Conservation (phyloP, 1,140 invertebrate genomes). For the Idris sp. region DNA sequence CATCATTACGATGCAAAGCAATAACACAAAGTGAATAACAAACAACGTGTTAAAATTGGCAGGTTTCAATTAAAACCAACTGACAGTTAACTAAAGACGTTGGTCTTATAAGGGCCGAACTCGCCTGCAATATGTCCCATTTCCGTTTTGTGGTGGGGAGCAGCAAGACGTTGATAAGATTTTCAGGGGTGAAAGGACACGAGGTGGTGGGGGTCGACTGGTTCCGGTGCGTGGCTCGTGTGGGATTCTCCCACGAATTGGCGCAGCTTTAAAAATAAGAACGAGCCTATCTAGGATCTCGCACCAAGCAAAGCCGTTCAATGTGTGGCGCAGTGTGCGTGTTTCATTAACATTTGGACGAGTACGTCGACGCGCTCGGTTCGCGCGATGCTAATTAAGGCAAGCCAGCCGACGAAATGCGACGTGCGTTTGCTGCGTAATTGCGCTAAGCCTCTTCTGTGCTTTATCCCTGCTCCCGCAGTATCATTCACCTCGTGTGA, state of each 20-base stretch:
- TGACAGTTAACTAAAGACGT: too few relatives aligned
- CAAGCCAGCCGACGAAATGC: slow-evolving; percentile 30
- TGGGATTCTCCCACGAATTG: slow-evolving; percentile 77
- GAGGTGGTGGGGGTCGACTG: slow-evolving; percentile 53
- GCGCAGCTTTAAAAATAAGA: slow-evolving; percentile 37
- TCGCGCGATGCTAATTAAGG: slow-evolving; percentile 54
- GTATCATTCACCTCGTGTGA: background rate
- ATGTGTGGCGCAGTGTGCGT: slow-evolving; percentile 34
- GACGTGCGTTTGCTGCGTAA: slow-evolving; percentile 43
- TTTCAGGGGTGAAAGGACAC: slow-evolving; percentile 63
- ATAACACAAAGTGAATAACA: too few relatives aligned
- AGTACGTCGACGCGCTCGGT: slow-evolving; percentile 53
- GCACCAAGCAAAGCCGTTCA: slow-evolving; percentile 34
- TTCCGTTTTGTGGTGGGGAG: slow-evolving; percentile 27
- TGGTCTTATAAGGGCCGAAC: slow-evolving; percentile 38
- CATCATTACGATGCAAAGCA: too few relatives aligned
- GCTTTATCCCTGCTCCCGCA: background rate
- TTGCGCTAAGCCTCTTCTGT: slow-evolving; percentile 14
- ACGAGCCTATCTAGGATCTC: slow-evolving; percentile 37
- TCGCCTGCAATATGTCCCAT: slow-evolving; percentile 50
- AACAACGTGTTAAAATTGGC: too few relatives aligned
- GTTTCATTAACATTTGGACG: slow-evolving; percentile 51
- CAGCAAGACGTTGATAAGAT: slow-evolving; percentile 45
- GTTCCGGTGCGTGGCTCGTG: slow-evolving; percentile 77
- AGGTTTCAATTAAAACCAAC: too few relatives aligned